Percentiles rank a stretch among this genome's conserved stretches.
phyloP scores from a whole-genome alignment of 2,113 vertebrate species.

The Phrynocephalus versicolor region DNA sequence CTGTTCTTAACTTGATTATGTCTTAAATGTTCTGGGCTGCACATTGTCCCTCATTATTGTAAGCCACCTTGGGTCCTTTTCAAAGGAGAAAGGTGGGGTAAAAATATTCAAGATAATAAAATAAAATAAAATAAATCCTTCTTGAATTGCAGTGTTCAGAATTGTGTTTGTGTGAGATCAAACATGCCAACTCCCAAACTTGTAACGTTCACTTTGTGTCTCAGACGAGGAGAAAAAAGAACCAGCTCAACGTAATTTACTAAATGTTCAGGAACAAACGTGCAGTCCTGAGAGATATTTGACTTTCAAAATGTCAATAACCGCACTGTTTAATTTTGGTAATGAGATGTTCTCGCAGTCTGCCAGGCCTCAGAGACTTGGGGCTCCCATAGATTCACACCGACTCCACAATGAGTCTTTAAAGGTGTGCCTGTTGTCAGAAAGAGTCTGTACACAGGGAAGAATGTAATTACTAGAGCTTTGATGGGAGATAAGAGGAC shows the following conservation, averaged over 20 bases:
- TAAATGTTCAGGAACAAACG: neutral
- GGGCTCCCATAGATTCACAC: neutral
- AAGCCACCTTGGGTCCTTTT: no score
- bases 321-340: conserved; percentile 14
- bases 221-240: neutral
- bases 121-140: no score
- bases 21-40: no score
- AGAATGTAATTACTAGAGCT: neutral
- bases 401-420: neutral
- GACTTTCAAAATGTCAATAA: conserved; percentile 18
- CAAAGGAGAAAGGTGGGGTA: no score
- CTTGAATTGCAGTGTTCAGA: no score
- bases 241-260: conserved; percentile 5
- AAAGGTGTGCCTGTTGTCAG: conserved; percentile 14
- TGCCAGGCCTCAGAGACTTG: neutral
- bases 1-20: no score
- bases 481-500: neutral
- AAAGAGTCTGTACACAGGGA: neutral
- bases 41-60: no score
- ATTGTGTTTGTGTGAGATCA: neutral
- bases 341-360: conserved; percentile 8
- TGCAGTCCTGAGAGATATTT: conserved; percentile 4
- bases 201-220: neutral
- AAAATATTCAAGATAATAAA: no score
- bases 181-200: neutral